Evolutionary conservation across 1,140 invertebrate species (phyloP).

Genomic region (Anagrus nilaparvatae): DNA sequence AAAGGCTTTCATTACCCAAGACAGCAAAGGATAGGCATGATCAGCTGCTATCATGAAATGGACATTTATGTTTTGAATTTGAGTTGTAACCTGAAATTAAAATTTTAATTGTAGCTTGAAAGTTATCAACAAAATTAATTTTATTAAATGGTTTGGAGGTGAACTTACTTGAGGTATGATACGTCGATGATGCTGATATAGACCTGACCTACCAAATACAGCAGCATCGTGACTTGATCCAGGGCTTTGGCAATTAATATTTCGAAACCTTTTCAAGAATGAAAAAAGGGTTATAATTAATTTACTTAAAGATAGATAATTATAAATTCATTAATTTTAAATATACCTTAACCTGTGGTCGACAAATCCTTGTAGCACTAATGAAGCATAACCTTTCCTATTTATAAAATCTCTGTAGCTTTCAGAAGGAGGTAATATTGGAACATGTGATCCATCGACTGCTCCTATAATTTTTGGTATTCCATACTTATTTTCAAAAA

Average conservation of each 20-base stretch:
- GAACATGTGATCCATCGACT: conserved; percentile 1
- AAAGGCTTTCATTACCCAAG: too few species aligned
- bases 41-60: too few species aligned
- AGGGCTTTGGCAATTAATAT: neutral
- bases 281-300: too few species aligned
- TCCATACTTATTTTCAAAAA: neutral
- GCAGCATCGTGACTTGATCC: neutral
- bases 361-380: neutral
- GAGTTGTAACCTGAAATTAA: neutral
- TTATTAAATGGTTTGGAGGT: neutral
- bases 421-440: neutral
- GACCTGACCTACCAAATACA: neutral
- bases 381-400: neutral
- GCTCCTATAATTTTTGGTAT: too few species aligned
- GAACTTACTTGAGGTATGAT: neutral
- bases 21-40: too few species aligned
- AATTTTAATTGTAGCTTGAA: neutral
- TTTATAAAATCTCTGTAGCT: conserved; percentile 2
- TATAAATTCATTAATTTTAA: neutral
- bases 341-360: neutral
- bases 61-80: neutral
- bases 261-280: neutral
- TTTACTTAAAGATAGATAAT: too few species aligned
- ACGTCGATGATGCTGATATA: neutral
- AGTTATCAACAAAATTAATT: neutral